phyloP scores from a whole-genome alignment of 2,797 vertebrate species.

The Hyperoplus lanceolatus region DNA sequence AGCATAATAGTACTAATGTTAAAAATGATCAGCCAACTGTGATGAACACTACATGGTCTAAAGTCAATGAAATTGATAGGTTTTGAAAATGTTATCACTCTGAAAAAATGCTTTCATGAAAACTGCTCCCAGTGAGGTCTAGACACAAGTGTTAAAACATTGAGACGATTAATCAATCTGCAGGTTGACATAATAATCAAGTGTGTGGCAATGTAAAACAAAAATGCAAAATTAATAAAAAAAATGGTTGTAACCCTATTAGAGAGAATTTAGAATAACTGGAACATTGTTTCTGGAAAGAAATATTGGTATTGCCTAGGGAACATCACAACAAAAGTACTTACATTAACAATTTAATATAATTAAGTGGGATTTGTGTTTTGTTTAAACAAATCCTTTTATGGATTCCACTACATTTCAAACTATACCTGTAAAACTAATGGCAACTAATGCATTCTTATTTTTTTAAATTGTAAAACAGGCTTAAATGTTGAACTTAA shows the following conservation, averaged over 20 bases:
- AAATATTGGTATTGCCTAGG: not conserved
- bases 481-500: conserved; percentile 1
- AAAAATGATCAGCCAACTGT: conserved; percentile 3
- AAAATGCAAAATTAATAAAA: not conserved
- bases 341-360: not conserved
- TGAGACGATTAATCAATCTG: not conserved
- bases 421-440: not conserved
- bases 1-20: not conserved
- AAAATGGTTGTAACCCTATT: not conserved
- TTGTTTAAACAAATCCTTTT: not conserved
- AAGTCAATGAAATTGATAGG: not conserved
- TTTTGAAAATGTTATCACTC: too few relatives aligned
- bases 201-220: not conserved
- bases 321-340: not conserved
- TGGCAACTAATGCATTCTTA: not conserved
- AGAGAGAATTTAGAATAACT: not conserved
- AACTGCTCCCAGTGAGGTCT: not conserved
- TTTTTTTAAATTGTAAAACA: not conserved
- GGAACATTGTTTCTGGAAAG: not conserved
- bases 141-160: not conserved
- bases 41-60: not conserved
- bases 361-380: too few relatives aligned
- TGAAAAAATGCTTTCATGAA: not conserved
- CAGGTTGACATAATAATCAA: not conserved
- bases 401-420: not conserved